Base-by-base conservation (phyloP, 2,888 invertebrate genomes). In the Achlya flavicornis region DNA sequence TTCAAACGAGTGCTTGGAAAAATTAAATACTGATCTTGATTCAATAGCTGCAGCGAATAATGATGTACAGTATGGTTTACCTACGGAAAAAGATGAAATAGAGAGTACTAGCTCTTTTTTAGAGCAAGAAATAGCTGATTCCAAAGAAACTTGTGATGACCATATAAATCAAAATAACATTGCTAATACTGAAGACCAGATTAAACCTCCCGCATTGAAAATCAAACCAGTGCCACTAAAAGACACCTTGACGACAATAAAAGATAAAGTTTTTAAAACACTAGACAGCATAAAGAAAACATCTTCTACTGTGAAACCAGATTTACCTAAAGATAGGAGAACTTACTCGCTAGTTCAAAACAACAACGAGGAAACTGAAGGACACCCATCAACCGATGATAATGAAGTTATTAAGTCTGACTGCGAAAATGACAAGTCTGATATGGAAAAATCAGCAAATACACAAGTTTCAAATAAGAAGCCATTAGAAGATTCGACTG, bases 271-370 rank as follows among this genome's bases (percentile, higher is more conserved):
- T 26, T 64, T 72, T 33, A 79, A 72, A 59, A 80, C 69, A 58
- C 64, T 86, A n/a, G 77, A 84, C 61, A 74, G 75, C 16, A 61
- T 86, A 6, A 81, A 78, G 64, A 73, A 66, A 32, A 62, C 73
- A 7, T 65, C 67, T 62, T 35, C n/a, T 1, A 41, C 16, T 5
- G n/a, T 66, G 3, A 66, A 61, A 63, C 32, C 48, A 19, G 57
- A 62, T 1, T 16, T 33, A 7, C 7, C 57, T 32, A 16, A 61
- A 8, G 7, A 35, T 33, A 46, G n/a, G 61, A 32, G 10, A 16
- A 14, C 19, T 5, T 53, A 7, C 19, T 10, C 19, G 53, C 12
- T 58, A 33, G 63, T 10, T 5, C 19, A 65, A 12, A 65, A 70
- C 60, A 65, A 64, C 62, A 64, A 65, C 48, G 61, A 66, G 63